Evolutionary conservation across 1,140 invertebrate species (phyloP).

Genomic region (Drosophila nigrodunni): DNA sequence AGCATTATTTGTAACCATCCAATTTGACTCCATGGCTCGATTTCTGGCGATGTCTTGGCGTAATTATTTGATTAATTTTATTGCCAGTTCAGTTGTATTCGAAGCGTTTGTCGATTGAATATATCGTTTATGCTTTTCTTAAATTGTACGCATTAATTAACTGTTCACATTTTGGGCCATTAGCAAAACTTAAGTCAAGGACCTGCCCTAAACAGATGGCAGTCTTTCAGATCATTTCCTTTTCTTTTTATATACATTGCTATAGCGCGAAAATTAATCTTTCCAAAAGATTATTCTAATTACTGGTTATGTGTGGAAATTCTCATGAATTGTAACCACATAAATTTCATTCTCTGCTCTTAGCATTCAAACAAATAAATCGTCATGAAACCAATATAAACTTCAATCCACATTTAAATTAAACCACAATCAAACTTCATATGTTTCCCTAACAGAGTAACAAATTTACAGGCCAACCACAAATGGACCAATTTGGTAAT

Average conservation of each 20-base stretch:
- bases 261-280: slow-evolving; percentile 59
- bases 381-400: not conserved
- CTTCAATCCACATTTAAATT: slow-evolving; percentile 4
- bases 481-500: slow-evolving; percentile 26
- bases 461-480: slow-evolving; percentile 16
- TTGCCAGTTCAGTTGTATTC: slow-evolving; percentile 50
- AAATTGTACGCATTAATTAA: slow-evolving; percentile 81
- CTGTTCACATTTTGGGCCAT: slow-evolving; percentile 27
- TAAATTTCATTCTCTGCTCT: not conserved
- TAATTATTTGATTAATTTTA: slow-evolving; percentile 84
- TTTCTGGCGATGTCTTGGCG: slow-evolving; percentile 40
- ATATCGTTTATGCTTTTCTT: slow-evolving; percentile 81
- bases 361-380: not conserved
- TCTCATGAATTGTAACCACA: slow-evolving; percentile 50
- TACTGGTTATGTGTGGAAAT: slow-evolving; percentile 54
- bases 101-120: slow-evolving; percentile 55
- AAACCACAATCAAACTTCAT: slow-evolving; percentile 35
- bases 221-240: not conserved
- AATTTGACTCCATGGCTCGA: not conserved
- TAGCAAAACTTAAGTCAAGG: slow-evolving; percentile 54
- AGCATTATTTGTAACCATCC: slow-evolving; percentile 27
- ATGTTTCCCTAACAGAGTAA: slow-evolving; percentile 25
- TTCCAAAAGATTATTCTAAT: slow-evolving; percentile 62
- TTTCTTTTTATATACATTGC: slow-evolving; percentile 53
- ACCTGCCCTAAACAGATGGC: slow-evolving; percentile 47